phyloP scores from a whole-genome alignment of 1,140 invertebrate species.

The Chelonus insularis region DNA sequence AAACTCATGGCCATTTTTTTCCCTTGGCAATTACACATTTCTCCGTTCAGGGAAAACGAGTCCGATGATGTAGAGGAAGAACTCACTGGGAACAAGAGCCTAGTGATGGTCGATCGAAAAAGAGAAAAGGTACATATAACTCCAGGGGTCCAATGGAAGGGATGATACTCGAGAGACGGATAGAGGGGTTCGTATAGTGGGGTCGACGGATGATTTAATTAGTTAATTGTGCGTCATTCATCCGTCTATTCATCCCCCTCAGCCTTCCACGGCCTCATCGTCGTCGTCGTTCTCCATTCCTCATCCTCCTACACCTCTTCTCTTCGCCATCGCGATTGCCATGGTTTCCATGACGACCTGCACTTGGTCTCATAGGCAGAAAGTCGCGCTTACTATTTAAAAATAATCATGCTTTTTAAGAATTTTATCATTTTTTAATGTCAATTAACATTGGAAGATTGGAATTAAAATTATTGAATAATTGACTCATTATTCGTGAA shows the following conservation, averaged over 20 bases:
- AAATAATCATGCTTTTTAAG: no score
- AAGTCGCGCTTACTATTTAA: no score
- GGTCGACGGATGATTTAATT: conserved; percentile 60
- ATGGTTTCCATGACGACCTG: conserved; percentile 54
- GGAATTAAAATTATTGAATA: no score
- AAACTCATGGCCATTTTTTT: conserved; percentile 20
- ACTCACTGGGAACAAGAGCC: conserved; percentile 1
- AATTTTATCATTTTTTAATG: no score
- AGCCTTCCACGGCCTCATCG: conserved; percentile 22
- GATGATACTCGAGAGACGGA: conserved; percentile 45
- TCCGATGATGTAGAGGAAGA: conserved; percentile 9
- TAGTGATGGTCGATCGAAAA: conserved; percentile 33
- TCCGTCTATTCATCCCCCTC: conserved; percentile 59
- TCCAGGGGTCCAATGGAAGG: conserved; percentile 30
- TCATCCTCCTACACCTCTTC: conserved; percentile 33
- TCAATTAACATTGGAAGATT: no score
- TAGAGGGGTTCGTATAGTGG: conserved; percentile 38
- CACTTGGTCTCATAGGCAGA: conserved; percentile 34
- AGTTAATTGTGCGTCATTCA: conserved; percentile 62
- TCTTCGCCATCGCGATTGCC: conserved; percentile 38
- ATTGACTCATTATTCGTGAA: no score
- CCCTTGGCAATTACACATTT: conserved; percentile 14
- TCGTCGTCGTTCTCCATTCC: conserved; percentile 8
- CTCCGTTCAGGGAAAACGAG: conserved; percentile 11
- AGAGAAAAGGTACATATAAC: conserved; percentile 21